Evolutionary conservation across 2,797 vertebrate species (phyloP).

Genomic region (Eptatretus atami): DNA sequence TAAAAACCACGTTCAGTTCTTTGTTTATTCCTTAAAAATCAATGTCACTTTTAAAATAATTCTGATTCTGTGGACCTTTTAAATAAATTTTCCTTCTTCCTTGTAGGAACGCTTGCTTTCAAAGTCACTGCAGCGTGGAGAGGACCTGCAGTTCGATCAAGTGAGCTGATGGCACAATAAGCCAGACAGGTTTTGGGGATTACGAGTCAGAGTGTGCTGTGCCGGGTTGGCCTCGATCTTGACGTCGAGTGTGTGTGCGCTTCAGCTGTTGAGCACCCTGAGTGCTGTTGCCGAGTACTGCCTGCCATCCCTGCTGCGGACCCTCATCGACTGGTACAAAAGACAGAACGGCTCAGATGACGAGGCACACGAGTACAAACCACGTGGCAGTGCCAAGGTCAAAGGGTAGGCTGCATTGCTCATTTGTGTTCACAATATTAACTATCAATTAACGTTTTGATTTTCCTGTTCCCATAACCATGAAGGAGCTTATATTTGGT

Average conservation of each 20-base stretch:
- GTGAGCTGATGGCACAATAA: conserved; percentile 14
- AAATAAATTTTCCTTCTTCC: not conserved
- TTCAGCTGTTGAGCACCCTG: conserved; percentile 98
- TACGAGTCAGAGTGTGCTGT: too few relatives aligned
- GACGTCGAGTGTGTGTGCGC: too few relatives aligned
- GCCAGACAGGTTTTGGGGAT: too few relatives aligned
- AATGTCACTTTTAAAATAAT: too few relatives aligned
- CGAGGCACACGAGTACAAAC: conserved; percentile 81
- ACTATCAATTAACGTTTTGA: not conserved
- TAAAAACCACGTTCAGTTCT: too few relatives aligned
- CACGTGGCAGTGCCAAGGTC: conserved; percentile 82
- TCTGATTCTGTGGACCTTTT: too few relatives aligned
- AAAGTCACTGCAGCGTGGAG: conserved; percentile 85
- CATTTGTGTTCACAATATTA: too few relatives aligned
- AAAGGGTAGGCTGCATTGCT: conserved; percentile 36
- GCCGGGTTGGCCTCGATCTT: too few relatives aligned
- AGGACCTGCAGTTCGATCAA: conserved; percentile 99
- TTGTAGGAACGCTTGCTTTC: conserved; percentile 76
- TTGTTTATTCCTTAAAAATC: too few relatives aligned
- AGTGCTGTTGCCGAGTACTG: conserved; percentile 99
- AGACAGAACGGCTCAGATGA: conserved; percentile 89
- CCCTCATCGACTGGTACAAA: conserved; percentile 95
- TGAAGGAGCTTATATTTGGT: not conserved
- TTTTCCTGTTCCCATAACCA: not conserved
- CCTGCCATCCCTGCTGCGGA: conserved; percentile 92